Evolutionary conservation across 2,888 invertebrate species (phyloP), one percentile per base, ranked within the genome.

Genomic region (Euclidia mi): DNA sequence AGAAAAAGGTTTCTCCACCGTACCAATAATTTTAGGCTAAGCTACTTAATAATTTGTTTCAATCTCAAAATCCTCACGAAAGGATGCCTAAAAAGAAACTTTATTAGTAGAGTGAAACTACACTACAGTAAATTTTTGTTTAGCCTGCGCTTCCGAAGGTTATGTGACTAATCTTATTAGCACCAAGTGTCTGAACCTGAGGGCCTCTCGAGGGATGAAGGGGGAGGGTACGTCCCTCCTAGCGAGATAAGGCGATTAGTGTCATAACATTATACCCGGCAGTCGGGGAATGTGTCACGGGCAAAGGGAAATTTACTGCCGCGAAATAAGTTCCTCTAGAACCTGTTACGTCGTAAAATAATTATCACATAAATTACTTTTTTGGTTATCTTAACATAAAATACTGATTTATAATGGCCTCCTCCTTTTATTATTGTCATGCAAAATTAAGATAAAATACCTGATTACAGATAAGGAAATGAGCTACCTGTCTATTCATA

Each of bases 241-340:
- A 53, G 29, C 43, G 18, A 65, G 76, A 77, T 75, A 75, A 75
- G 76, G 44, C 62, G 78, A 75, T 77, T 77, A 75, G 56, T 71
- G 78, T 55, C 62, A 75, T 77, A 56, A 63, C 29, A 53, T 53
- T 56, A 47, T 44, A 53, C 49, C n/a, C 31, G 29, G 12, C 31
- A 40, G 42, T 49, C 44, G 47, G 58, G 52, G 56, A 66, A 66
- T 56, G 66, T 62, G 59, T 69, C 44, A 31, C 20, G 41, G 58
- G 32, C 52, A 45, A 46, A 51, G 56, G n/a, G 47, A 58, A 53
- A 62, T 65, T 72, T 60, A 74, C 70, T 62, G 49, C 34, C 31
- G 46, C 29, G 45, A 61, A 61, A 57, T 74, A 61, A 67, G 58
- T 52, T 59, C 34, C 52, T 29, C 41, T 42, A 53, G 42, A 55